Percentiles rank a stretch among this genome's conserved stretches.
Evolutionary conservation across 2,113 vertebrate species (phyloP).

Genomic region (Gymnorhina tibicen): DNA sequence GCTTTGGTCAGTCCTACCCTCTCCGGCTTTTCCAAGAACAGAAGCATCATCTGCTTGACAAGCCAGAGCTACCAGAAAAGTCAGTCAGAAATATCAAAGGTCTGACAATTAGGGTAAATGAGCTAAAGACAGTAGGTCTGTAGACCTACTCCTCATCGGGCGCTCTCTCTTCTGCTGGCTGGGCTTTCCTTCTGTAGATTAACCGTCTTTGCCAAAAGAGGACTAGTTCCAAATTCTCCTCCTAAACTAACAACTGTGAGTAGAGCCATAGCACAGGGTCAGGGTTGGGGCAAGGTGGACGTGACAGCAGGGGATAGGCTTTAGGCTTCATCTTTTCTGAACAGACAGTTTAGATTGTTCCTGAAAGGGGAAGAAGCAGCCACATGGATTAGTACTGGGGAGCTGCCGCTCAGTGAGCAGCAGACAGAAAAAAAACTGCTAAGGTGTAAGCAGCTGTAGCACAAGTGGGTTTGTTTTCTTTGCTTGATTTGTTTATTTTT

Average conservation of each 20-base stretch:
- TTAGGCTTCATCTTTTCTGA: background rate
- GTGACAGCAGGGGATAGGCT: background rate
- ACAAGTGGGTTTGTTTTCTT: conserved; percentile 24
- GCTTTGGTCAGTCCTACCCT: background rate
- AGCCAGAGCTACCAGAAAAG: background rate
- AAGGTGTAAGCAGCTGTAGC: background rate
- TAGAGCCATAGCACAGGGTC: background rate
- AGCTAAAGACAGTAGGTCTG: background rate
- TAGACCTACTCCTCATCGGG: fast-evolving
- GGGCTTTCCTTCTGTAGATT: background rate
- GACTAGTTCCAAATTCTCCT: background rate
- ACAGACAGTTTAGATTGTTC: background rate
- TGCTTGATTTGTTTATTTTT: conserved; percentile 45
- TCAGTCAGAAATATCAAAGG: background rate
- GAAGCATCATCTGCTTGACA: background rate
- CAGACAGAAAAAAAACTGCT: background rate
- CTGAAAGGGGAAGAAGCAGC: background rate
- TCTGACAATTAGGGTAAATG: background rate
- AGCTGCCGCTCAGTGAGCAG: background rate
- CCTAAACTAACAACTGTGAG: background rate
- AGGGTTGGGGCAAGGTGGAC: background rate
- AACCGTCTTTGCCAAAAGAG: background rate
- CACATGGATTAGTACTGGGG: background rate
- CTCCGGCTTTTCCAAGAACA: background rate
- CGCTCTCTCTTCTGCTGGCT: background rate